phyloP scores from a whole-genome alignment of 2,888 invertebrate genomes.

The Leptinotarsa haldemani region DNA sequence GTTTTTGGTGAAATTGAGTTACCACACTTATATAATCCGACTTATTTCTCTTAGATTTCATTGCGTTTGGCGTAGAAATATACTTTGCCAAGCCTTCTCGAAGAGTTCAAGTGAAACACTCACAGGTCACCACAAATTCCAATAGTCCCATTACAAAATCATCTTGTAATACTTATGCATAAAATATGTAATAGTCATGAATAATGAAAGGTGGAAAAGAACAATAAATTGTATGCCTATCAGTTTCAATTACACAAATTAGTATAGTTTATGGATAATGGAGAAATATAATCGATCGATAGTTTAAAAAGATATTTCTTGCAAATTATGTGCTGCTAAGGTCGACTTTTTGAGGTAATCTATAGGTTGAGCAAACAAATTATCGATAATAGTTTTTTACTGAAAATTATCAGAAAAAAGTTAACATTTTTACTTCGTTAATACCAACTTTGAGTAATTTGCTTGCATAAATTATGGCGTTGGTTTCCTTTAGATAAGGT shows the following conservation, averaged over 20 bases:
- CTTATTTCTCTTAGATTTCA: too few relatives aligned
- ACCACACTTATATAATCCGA: too few relatives aligned
- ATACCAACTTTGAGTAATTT: background rate
- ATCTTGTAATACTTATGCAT: background rate
- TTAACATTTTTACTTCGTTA: background rate
- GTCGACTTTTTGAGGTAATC: background rate
- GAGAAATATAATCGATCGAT: slow-evolving; percentile 6
- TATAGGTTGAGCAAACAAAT: slow-evolving; percentile 5
- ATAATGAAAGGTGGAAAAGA: background rate
- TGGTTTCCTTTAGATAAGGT: background rate
- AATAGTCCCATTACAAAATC: background rate
- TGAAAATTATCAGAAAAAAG: background rate
- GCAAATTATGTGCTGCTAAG: background rate
- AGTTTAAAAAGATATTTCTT: slow-evolving; percentile 2
- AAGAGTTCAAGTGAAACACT: background rate
- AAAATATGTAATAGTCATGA: background rate
- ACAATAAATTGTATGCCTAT: background rate
- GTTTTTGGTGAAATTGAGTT: too few relatives aligned
- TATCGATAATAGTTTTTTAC: background rate
- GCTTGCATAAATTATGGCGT: background rate
- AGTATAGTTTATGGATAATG: background rate
- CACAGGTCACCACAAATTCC: background rate
- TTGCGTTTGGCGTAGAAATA: too few relatives aligned
- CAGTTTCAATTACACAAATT: slow-evolving; percentile 3
- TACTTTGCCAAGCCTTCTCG: background rate